Evolutionary conservation across 2,113 vertebrate species (phyloP), one percentile per base, ranked within the genome.

Genomic region (Halichoerus grypus): DNA sequence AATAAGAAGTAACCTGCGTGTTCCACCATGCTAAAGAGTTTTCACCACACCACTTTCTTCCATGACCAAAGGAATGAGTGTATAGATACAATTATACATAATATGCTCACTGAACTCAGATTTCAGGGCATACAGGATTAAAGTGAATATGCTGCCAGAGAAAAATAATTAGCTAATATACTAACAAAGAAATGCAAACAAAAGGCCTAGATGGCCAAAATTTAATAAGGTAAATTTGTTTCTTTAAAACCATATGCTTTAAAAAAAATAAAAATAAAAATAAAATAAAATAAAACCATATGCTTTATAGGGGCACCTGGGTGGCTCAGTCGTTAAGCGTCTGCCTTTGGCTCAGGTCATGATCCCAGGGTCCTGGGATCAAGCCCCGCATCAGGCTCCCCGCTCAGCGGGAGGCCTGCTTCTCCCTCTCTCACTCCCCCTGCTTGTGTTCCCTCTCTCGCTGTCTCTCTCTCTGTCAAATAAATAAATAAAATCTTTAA

Each of bases 1-100:
- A 95, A 88, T 69, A 63, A 93, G 94, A 96, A 91, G 13, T 76
- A 81, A 87, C 46, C 19, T 67, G 74, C 28, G 51, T 92, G n/a
- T 90, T 83, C 65, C 69, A 93, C 24, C 67, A 79, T 49, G 53
- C 76, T 94, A 10, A 49, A 61, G 36, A 82, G 19, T 69, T 82
- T 86, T 82, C 59, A 91, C 15, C 4, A 53, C 21, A 88, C 7
- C 7, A 79, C 88, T 26, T 93, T 76, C 65, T 65, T 79, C 63
- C n/a, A 59, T 72, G 36, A 88, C 42, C 86, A 80, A 95, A 94
- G 9, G 26, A 80, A 74, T 81, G 26, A 24, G 55, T 74, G 9
- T 67, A 42, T 1, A 42, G 55, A 82, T 71, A 90, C 28, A 82
- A 93, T 36, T 87, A 77, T 39, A 51, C 15, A 90, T 11, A 49